Base-by-base conservation (phyloP, 2,113 vertebrate genomes). In the Cromileptes altivelis region DNA sequence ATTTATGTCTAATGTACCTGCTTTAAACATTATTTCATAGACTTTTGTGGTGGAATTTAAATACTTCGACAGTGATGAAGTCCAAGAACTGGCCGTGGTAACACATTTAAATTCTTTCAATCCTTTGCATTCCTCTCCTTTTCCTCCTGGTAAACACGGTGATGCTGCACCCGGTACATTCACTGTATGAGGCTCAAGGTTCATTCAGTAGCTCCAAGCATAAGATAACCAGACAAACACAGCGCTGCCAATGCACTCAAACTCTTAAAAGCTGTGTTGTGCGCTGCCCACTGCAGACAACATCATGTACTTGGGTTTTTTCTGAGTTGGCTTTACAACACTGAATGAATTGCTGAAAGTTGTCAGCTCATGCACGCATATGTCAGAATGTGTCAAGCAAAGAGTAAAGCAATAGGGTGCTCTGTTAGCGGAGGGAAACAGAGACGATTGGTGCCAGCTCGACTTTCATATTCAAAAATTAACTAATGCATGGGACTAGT, bases 161-260 rank as follows among this genome's bases (percentile, higher is more conserved):
- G 23, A 52, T 18, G 23, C 23, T 50, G 57, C 8, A 23, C 5
- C 5, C 14, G 23, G 64, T 27, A 33, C 12, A 61, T 74, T 68
- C 6, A 77, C 3, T 19, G 14, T 70, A 17, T 47, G 68, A 50
- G 52, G 56, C n/a, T 30, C 42, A 45, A 45, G 42, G 42, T 45
- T 45, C 70, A 70, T 49, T 63, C 52, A 52, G 40, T 13, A 23
- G 18, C 30, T 71, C 19, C n/a, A 18, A 60, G 49, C 17, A n/a
- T 12, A 21, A 79, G 37, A 62, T 37, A 74, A 30, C 25, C 33
- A 70, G 50, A 63, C n/a, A 21, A 76, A 69, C 40, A 64, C 47
- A 8, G 33, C 1, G 40, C 25, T 17, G 47, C 25, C 17, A 11
- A 37, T 57, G 14, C 21, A 58, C 17, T 47, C 19, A 23, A 42